A percentile compares a stretch with the other conserved stretches of the same genome.
Conservation (phyloP, 2,888 invertebrate species). For the Vanessa cardui region DNA sequence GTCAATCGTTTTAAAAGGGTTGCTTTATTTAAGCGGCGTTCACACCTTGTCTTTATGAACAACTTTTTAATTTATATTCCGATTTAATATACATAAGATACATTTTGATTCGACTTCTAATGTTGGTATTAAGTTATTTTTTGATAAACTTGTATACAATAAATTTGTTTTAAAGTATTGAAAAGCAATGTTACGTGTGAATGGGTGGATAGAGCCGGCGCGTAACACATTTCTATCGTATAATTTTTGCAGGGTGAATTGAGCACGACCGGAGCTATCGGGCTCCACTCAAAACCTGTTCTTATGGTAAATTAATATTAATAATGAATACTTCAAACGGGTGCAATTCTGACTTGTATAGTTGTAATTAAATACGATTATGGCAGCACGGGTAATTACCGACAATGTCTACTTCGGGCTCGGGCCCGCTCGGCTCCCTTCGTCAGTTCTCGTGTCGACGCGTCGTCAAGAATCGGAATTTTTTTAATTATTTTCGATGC, state of each 20-base stretch:
- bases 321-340: slow-evolving; percentile 70
- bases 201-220: neutral
- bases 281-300: slow-evolving; percentile 58
- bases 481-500: slow-evolving; percentile 30
- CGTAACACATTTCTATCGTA: neutral
- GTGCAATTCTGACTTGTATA: slow-evolving; percentile 74
- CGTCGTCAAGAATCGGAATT: slow-evolving; percentile 19
- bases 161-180: neutral
- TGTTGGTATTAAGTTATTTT: too few relatives aligned
- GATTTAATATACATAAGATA: too few relatives aligned
- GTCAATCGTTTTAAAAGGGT: too few relatives aligned
- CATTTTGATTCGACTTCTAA: too few relatives aligned
- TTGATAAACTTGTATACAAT: neutral
- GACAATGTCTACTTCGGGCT: slow-evolving; percentile 59
- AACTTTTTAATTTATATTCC: too few relatives aligned
- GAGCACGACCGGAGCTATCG: neutral
- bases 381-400: slow-evolving; percentile 61
- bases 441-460: slow-evolving; percentile 16
- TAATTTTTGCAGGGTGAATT: slow-evolving; percentile 3
- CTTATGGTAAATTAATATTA: slow-evolving; percentile 74
- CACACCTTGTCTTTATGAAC: too few relatives aligned
- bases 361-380: slow-evolving; percentile 45
- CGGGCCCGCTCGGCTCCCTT: slow-evolving; percentile 11
- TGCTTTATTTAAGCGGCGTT: too few relatives aligned
- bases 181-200: too few relatives aligned